Base-by-base conservation (phyloP, 2,113 vertebrate species). In the Jaculus jaculus region DNA sequence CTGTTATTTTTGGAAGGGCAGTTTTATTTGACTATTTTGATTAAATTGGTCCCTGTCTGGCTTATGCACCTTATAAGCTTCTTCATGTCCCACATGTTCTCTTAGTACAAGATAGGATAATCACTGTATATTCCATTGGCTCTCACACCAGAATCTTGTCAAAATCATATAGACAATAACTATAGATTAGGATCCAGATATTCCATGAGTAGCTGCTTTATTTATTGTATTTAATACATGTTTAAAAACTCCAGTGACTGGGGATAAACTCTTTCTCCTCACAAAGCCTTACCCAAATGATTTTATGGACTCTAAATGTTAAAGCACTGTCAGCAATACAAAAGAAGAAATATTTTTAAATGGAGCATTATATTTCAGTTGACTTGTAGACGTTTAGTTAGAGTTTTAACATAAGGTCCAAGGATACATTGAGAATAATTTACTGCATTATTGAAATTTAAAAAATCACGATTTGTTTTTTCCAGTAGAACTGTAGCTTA, bases 381-480 rank as follows among this genome's bases (percentile, higher is more conserved):
- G 13, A 60, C 58, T 63, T 84, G 9, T 11, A 28, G 42, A 34
- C 61, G 63, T 92, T 47, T 89, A 84, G 26, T 28, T 69, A 30
- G 87, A 74, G 17, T 24, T 0, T 0, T 47, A 87, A 13, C 34
- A 80, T 0, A 30, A 69, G 90, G 60, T 71, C 39, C 83, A 95
- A 96, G 16, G 39, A 66, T 85, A 71, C 63, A 89, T 34, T 79
- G 16, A 95, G 79, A 96, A 75, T 54, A 94, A 97, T 84, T 34
- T 1, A 7, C n/a, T 81, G 86, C 60, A 89, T 82, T 82, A 91
- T 58, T 92, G 47, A 93, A 95, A 30, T 20, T 94, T 93, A 47
- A 47, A 47, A 92, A 94, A 94, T 69, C 12, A 65, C 91, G 5
- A 71, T 51, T 60, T 34, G 42, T 95, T 20, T 39, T 74, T 90